These are phyloP conservation scores for Sminthurides aquaticus DNA, from an alignment of 2,888 invertebrate species.

Conservation along the genomic window DNA sequence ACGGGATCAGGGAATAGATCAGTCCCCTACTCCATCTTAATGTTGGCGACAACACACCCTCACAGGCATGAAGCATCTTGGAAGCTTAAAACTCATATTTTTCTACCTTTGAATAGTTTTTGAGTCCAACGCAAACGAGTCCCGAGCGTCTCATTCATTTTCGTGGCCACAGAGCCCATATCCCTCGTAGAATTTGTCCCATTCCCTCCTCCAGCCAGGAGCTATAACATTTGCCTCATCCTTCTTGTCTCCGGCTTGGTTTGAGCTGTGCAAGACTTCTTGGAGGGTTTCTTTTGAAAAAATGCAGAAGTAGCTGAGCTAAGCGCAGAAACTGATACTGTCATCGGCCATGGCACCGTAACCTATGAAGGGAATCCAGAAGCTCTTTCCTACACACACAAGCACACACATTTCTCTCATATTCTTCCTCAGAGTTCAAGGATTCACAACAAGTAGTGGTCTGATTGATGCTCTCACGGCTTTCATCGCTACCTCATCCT, in stretches of 20 bases:
- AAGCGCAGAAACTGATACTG: no score
- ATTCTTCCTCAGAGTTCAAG: background rate
- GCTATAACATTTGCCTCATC: no score
- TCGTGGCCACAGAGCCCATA: conserved; percentile 5
- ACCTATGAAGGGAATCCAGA: no score
- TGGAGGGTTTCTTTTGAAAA: no score
- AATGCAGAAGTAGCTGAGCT: no score
- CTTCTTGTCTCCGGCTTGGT: background rate
- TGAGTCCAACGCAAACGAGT: conserved; percentile 24
- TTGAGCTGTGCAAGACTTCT: no score
- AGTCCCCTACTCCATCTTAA: conserved; percentile 15
- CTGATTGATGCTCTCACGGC: background rate
- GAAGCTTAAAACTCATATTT: conserved; percentile 19
- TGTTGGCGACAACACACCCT: conserved; percentile 18
- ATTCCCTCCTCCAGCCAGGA: no score
- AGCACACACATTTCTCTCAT: background rate
- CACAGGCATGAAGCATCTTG: background rate
- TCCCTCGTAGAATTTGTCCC: no score
- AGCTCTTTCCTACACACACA: no score
- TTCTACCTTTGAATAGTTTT: conserved; percentile 17
- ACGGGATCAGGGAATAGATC: conserved; percentile 8
- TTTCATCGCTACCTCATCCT: background rate
- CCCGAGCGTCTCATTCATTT: conserved; percentile 28
- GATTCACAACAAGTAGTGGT: background rate
- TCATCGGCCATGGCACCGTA: no score